phyloP scores from a whole-genome alignment of 2,888 invertebrate species.

The Rhingia campestris region DNA sequence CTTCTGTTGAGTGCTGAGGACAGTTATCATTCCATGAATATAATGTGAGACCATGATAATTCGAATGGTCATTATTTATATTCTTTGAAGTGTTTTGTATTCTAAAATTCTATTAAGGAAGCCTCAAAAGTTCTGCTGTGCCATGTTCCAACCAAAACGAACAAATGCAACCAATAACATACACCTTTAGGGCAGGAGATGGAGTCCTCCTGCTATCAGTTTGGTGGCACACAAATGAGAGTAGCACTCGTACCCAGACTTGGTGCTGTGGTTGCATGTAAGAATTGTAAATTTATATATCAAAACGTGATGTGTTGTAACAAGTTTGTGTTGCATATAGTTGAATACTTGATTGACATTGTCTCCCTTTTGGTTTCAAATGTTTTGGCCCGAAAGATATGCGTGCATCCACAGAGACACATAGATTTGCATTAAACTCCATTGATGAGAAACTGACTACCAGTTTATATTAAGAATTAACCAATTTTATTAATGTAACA shows the following conservation, averaged over 20 bases:
- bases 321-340: constrained; percentile 20
- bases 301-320: constrained; percentile 56
- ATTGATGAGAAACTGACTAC: too few relatives aligned
- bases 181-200: constrained; percentile 20
- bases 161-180: constrained; percentile 36
- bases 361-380: neutral
- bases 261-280: constrained; percentile 48
- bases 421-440: too few relatives aligned
- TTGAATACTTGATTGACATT: constrained; percentile 48
- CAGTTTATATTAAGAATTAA: too few relatives aligned
- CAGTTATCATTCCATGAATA: constrained; percentile 75
- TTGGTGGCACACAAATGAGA: neutral
- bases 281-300: constrained; percentile 67
- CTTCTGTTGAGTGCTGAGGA: constrained; percentile 70
- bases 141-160: constrained; percentile 7
- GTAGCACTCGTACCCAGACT: neutral
- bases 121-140: constrained; percentile 62
- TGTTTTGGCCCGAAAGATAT: too few relatives aligned
- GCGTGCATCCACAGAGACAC: too few relatives aligned
- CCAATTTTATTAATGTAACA: too few relatives aligned
- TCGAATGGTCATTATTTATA: constrained; percentile 82
- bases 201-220: constrained; percentile 7
- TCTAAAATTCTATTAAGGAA: constrained; percentile 82
- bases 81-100: constrained; percentile 81
- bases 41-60: constrained; percentile 79